Evolutionary conservation across 2,888 invertebrate genomes (phyloP).

Genomic region (Eremobia ochroleuca): DNA sequence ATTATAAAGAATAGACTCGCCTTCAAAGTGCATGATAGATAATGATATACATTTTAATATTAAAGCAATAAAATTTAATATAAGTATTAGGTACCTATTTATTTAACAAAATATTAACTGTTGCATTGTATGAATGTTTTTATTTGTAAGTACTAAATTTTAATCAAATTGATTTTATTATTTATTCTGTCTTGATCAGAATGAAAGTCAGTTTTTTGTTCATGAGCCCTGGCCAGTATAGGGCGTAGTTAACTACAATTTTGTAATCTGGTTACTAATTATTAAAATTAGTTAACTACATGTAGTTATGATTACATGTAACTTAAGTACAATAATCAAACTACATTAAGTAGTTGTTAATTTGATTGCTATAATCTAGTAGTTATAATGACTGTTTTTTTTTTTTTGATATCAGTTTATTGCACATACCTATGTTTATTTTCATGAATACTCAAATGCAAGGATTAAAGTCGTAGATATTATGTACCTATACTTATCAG

Average conservation of each 20-base stretch:
- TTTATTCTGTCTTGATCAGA: not conserved
- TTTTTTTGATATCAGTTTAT: not conserved
- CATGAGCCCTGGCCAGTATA: no score
- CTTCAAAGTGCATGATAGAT: slow-evolving; percentile 1
- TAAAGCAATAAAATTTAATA: slow-evolving; percentile 21
- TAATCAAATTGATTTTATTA: slow-evolving; percentile 21
- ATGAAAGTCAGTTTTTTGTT: slow-evolving; percentile 16
- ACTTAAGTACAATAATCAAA: no score
- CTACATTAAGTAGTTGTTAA: no score
- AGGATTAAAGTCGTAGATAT: no score
- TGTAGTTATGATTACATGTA: no score
- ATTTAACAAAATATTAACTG: slow-evolving; percentile 25
- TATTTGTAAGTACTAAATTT: slow-evolving; percentile 29
- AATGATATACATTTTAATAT: not conserved
- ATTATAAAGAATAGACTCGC: slow-evolving; percentile 5
- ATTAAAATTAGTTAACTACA: no score
- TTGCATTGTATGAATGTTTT: slow-evolving; percentile 33
- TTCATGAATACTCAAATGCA: no score
- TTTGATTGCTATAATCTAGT: no score
- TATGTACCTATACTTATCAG: no score
- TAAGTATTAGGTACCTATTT: slow-evolving; percentile 25
- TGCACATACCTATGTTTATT: no score
- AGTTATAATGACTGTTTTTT: not conserved
- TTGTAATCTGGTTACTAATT: no score
- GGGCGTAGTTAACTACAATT: no score